Conservation (phyloP, 2,113 vertebrate species). For the Chelonoidis abingdonii region DNA sequence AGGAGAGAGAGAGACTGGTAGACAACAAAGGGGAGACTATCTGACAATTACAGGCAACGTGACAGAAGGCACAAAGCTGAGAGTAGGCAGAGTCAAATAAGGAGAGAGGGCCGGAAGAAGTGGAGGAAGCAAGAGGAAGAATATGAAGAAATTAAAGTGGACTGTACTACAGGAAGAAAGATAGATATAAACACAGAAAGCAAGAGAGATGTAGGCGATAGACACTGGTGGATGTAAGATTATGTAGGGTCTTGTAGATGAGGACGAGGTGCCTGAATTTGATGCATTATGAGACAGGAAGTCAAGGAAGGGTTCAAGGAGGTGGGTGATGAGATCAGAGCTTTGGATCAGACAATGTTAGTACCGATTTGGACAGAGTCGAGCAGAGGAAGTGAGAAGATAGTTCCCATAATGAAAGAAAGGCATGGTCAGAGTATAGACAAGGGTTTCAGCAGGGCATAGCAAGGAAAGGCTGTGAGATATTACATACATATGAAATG, state of each 20-base stretch:
- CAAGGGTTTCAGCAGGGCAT: not conserved
- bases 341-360: conserved; percentile 15
- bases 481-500: not conserved
- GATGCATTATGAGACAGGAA: not conserved
- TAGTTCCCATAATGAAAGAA: not conserved
- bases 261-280: conserved; percentile 9
- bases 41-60: not conserved
- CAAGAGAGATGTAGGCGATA: not conserved
- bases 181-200: not conserved
- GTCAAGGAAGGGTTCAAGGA: conserved; percentile 9
- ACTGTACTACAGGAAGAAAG: not conserved
- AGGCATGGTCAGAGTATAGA: not conserved
- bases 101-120: not conserved
- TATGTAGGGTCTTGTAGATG: not conserved
- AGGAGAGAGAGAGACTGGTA: not conserved
- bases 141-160: not conserved
- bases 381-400: conserved; percentile 22
- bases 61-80: not conserved
- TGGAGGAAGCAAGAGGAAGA: not conserved
- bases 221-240: not conserved
- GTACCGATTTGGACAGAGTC: not conserved
- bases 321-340: not conserved
- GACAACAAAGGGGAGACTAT: not conserved
- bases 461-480: not conserved
- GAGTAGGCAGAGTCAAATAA: not conserved